Conservation (phyloP, 1,140 invertebrate species). For the Penaeus chinensis region DNA sequence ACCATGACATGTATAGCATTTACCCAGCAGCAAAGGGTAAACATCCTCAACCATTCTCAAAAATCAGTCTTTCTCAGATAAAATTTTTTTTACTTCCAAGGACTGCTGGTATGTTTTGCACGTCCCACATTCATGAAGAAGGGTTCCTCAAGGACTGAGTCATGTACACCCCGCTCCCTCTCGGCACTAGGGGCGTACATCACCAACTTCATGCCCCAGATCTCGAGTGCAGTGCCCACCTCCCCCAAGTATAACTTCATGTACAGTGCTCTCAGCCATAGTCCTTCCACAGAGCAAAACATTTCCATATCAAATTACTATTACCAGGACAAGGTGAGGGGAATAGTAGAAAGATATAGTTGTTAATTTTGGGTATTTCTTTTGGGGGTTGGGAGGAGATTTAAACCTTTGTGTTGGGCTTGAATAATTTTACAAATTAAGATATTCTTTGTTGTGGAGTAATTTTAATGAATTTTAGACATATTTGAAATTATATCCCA, state of each 20-base stretch:
- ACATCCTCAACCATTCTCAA: too few relatives aligned
- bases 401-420: neutral
- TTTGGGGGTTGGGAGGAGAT: constrained; percentile 5
- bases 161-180: constrained; percentile 79
- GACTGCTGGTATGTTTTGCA: constrained; percentile 85
- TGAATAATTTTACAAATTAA: too few relatives aligned
- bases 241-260: constrained; percentile 66
- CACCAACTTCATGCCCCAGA: constrained; percentile 70
- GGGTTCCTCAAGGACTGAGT: constrained; percentile 76
- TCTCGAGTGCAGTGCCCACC: constrained; percentile 55
- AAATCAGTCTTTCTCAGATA: neutral
- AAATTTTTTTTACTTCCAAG: constrained; percentile 66
- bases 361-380: constrained; percentile 45
- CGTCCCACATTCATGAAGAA: constrained; percentile 81
- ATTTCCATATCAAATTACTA: constrained; percentile 75
- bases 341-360: neutral
- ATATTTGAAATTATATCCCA: too few relatives aligned
- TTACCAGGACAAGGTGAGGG: constrained; percentile 80
- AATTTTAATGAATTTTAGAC: too few relatives aligned
- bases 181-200: constrained; percentile 78
- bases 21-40: too few relatives aligned
- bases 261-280: constrained; percentile 65
- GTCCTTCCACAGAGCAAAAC: constrained; percentile 66
- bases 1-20: too few relatives aligned
- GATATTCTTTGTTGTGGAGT: neutral